Evolutionary conservation across 2,113 vertebrate genomes (phyloP).

Genomic region (Colinus virginianus): DNA sequence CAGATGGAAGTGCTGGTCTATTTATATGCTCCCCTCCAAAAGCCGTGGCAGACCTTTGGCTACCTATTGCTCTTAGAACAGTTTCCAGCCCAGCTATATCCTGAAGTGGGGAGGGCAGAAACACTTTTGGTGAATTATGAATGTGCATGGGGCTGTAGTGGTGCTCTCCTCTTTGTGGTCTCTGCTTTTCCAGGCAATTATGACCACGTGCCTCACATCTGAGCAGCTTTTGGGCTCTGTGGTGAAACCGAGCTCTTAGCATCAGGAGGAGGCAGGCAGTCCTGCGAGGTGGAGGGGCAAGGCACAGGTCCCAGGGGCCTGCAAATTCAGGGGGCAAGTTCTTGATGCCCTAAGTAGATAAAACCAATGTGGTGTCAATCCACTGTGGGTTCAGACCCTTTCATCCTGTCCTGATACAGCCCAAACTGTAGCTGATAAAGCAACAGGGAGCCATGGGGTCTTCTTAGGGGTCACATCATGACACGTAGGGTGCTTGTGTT

Average conservation of each 20-base stretch:
- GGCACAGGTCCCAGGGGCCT: neutral
- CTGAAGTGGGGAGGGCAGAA: neutral
- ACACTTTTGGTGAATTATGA: conserved; percentile 2
- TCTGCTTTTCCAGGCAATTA: neutral
- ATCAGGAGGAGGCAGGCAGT: neutral
- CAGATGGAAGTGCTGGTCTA: neutral
- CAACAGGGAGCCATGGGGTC: neutral
- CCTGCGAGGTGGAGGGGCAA: rapidly evolving
- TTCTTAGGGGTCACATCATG: neutral
- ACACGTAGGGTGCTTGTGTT: neutral
- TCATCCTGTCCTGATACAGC: neutral
- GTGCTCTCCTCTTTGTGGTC: neutral
- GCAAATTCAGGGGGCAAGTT: neutral
- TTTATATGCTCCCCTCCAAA: neutral
- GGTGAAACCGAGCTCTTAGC: neutral
- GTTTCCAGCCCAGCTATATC: conserved; percentile 16
- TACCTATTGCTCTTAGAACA: neutral
- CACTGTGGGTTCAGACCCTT: neutral
- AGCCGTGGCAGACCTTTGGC: conserved; percentile 6
- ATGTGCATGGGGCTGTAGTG: neutral
- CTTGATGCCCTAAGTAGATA: neutral
- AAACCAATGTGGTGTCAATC: neutral
- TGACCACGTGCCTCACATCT: neutral
- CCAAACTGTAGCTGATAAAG: no score
- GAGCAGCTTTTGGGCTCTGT: neutral